Conservation (phyloP, 2,113 vertebrate species). For the human region GRCh38 chr3:31096001-31096500, state of each 20-base stretch:
- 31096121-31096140: not conserved
- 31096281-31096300: not conserved
- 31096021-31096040: constrained; percentile 39
- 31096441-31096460: not conserved
- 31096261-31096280: not conserved
- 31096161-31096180: not conserved
- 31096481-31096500: not conserved
- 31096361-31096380: not conserved
- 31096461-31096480: not conserved
- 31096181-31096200: not conserved
- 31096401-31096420: not conserved
- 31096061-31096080: constrained; percentile 20
- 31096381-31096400: not conserved
- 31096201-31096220: not conserved
- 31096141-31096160: not conserved
- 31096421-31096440: not conserved
- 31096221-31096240: not conserved
- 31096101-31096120: not conserved
- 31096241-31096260: not conserved
- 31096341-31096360: not conserved
- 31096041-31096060: constrained; percentile 32
- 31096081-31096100: not conserved
- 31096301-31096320: not conserved
- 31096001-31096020: constrained; percentile 63
- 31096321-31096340: not conserved